These are phyloP conservation scores for Halocynthia aurantium DNA, from an alignment of 23 tunicate genomes.

Conservation along the genomic window DNA sequence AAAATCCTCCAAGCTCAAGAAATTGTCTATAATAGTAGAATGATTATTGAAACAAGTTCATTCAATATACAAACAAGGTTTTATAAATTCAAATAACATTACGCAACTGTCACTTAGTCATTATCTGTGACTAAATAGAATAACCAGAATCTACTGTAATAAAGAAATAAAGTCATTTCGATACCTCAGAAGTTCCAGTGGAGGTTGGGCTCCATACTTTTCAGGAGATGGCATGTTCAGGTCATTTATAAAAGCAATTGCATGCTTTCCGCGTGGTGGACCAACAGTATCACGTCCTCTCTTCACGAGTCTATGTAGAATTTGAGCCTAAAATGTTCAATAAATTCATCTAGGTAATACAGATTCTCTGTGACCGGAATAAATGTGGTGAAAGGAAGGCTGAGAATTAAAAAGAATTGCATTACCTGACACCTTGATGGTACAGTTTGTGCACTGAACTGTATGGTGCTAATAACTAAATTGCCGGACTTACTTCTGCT, in stretches of 20 bases:
- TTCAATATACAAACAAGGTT: no score
- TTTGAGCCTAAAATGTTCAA: conserved; percentile 40
- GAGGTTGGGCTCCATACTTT: conserved; percentile 94
- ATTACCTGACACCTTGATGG: conserved; percentile 69
- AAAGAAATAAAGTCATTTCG: neutral
- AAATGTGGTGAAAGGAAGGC: neutral
- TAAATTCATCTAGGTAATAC: no score
- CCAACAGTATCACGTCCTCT: conserved; percentile 59
- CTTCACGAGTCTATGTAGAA: conserved; percentile 69
- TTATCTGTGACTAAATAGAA: no score
- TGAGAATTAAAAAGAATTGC: neutral
- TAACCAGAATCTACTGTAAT: no score
- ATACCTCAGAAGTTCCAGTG: conserved; percentile 83
- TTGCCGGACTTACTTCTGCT: conserved; percentile 46
- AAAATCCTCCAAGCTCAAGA: conserved; percentile 81
- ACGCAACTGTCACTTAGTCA: no score
- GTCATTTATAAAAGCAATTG: conserved; percentile 82
- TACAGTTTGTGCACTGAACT: conserved; percentile 88
- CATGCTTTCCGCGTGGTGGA: conserved; percentile 70
- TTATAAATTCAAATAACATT: no score
- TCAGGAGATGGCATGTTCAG: conserved; percentile 88
- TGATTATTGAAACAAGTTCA: neutral
- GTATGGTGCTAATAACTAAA: conserved; percentile 67
- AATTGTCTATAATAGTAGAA: conserved; percentile 54
- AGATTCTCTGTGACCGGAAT: no score